These are phyloP conservation scores for Bufo gargarizans DNA, from an alignment of 2,113 vertebrate species.

Conservation along the genomic window DNA sequence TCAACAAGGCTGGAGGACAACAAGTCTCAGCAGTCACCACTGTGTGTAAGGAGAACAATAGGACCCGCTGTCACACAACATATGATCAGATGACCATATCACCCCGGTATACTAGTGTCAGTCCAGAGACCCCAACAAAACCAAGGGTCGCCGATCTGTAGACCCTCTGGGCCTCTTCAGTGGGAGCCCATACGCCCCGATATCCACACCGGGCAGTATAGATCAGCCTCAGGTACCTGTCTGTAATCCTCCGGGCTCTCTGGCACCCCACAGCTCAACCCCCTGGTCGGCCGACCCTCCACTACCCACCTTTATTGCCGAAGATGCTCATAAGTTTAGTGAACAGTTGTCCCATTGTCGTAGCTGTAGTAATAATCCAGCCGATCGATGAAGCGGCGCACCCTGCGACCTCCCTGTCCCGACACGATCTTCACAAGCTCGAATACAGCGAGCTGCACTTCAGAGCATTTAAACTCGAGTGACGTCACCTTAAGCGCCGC, in stretches of 20 bases:
- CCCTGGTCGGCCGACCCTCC: neutral
- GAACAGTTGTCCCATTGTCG: constrained; percentile 62
- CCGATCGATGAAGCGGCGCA: neutral
- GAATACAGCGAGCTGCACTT: neutral
- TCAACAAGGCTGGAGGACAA: too few species aligned
- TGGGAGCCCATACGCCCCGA: too few species aligned
- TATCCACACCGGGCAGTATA: too few species aligned
- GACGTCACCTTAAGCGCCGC: constrained; percentile 24
- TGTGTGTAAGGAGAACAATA: too few species aligned
- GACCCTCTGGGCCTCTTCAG: too few species aligned
- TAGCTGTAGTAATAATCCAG: neutral
- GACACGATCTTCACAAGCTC: neutral
- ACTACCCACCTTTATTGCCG: constrained; percentile 59
- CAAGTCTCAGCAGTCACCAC: too few species aligned
- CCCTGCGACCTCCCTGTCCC: neutral
- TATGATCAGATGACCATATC: too few species aligned
- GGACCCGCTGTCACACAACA: neutral
- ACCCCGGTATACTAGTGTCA: too few species aligned
- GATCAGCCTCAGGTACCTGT: neutral
- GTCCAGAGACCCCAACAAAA: too few species aligned
- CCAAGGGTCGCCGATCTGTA: too few species aligned
- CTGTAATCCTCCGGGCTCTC: neutral
- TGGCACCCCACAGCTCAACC: neutral
- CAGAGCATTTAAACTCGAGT: constrained; percentile 27
- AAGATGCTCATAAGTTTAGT: constrained; percentile 63